phyloP scores from a whole-genome alignment of 2,888 invertebrate genomes.

The Cataglyphis altisquamis region DNA sequence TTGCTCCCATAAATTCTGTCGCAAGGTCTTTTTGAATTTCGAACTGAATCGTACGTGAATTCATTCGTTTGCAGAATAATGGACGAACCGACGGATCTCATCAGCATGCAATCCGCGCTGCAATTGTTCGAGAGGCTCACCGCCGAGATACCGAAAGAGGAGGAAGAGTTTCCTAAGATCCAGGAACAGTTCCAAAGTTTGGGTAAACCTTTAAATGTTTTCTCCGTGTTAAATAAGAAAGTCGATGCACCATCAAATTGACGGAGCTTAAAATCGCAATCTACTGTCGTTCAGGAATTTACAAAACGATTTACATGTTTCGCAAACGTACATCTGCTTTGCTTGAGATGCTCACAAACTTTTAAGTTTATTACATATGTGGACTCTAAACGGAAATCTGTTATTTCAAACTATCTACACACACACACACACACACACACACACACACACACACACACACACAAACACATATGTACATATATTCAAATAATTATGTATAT shows the following conservation, averaged over 20 bases:
- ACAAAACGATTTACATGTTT: background rate
- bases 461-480: too few species aligned
- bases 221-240: constrained; percentile 42
- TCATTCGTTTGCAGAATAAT: constrained; percentile 86
- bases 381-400: background rate
- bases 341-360: background rate
- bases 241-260: constrained; percentile 51
- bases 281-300: constrained; percentile 17
- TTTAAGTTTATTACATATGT: background rate
- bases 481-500: background rate
- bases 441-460: too few species aligned
- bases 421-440: background rate
- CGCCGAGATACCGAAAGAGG: constrained; percentile 89
- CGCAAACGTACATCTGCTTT: constrained; percentile 5
- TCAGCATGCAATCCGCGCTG: constrained; percentile 91
- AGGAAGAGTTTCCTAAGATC: constrained; percentile 92
- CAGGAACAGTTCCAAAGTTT: constrained; percentile 91
- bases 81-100: constrained; percentile 91
- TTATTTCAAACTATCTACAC: background rate
- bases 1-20: constrained; percentile 58
- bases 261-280: constrained; percentile 7
- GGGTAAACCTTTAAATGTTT: constrained; percentile 85
- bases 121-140: constrained; percentile 90
- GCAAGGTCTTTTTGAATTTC: constrained; percentile 52
- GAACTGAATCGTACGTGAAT: constrained; percentile 61